Conservation (phyloP, 1,140 invertebrate species). For the Carposina sasakii region DNA sequence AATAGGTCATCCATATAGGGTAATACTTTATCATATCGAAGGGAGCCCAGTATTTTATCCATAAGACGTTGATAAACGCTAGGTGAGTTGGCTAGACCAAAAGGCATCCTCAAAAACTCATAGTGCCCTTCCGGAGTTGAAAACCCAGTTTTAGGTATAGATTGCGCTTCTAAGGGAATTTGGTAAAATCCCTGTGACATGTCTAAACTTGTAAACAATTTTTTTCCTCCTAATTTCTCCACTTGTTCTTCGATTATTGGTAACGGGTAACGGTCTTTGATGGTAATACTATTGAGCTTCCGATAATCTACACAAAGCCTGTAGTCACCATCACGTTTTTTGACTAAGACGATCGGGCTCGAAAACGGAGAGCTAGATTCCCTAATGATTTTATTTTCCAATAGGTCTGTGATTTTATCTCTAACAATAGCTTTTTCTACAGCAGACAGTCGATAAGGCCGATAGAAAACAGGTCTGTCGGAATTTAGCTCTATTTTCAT, state of each 20-base stretch:
- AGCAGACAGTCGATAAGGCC: background rate
- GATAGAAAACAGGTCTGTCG: background rate
- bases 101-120: conserved; percentile 34
- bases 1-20: conserved; percentile 29
- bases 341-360: background rate
- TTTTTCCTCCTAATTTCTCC: conserved; percentile 22
- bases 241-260: conserved; percentile 31
- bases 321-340: background rate
- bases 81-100: conserved; percentile 4
- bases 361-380: background rate
- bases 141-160: conserved; percentile 42
- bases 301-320: background rate
- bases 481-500: background rate
- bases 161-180: conserved; percentile 32
- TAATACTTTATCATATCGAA: conserved; percentile 9
- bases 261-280: conserved; percentile 2
- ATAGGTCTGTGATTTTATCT: background rate
- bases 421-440: background rate
- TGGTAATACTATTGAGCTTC: background rate
- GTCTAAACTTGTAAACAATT: conserved; percentile 45
- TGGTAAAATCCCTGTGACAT: conserved; percentile 64
- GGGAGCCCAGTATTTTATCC: conserved; percentile 18
- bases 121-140: conserved; percentile 43
- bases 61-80: conserved; percentile 9
- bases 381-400: background rate